A percentile compares a stretch with the other conserved stretches of the same genome.
Evolutionary conservation across 2,113 vertebrate genomes (phyloP).

Genomic region (Amia ocellicauda): DNA sequence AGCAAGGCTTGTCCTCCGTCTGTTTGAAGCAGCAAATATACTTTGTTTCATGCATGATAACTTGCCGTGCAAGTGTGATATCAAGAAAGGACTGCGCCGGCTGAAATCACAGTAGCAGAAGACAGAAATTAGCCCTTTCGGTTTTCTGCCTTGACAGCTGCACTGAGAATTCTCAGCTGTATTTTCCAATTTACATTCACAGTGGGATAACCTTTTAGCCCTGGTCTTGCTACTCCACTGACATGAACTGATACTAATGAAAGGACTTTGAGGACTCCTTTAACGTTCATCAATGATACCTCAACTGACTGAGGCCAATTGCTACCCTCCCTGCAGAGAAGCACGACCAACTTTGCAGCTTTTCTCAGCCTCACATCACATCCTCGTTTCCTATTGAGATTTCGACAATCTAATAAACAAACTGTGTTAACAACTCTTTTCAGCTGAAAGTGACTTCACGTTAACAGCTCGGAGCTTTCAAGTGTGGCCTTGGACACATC

Average conservation of each 20-base stretch:
- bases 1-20: too few species aligned
- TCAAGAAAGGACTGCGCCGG: neutral
- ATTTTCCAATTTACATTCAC: neutral
- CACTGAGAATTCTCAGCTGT: neutral
- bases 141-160: neutral
- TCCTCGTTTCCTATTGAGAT: too few species aligned
- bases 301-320: neutral
- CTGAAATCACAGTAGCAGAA: neutral
- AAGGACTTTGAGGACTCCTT: neutral
- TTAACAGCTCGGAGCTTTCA: too few species aligned
- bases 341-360: too few species aligned
- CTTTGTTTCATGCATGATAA: too few species aligned
- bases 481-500: too few species aligned
- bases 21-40: too few species aligned
- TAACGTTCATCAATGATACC: neutral
- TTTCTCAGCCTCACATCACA: too few species aligned
- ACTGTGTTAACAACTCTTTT: too few species aligned
- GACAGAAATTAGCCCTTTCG: neutral
- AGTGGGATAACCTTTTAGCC: neutral
- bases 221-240: too few species aligned
- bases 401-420: too few species aligned
- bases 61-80: neutral
- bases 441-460: too few species aligned
- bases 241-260: neutral
- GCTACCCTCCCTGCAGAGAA: neutral